Conservation (phyloP, 1,140 invertebrate species). For the Hetaerina americana region DNA sequence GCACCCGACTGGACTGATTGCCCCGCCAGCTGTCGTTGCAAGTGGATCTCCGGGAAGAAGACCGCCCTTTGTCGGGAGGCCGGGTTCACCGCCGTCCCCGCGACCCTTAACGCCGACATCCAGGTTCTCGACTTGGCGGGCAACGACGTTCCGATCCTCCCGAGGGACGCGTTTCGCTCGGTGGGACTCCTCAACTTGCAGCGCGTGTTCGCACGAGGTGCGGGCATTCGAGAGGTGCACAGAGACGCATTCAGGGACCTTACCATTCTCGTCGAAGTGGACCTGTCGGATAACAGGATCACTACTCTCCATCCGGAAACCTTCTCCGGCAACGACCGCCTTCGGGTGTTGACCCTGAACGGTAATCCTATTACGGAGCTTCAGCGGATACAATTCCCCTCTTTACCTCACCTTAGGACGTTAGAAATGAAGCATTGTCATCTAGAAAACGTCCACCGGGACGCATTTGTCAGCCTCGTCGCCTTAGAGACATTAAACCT, state of each 20-base stretch:
- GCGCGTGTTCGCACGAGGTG: constrained; percentile 59
- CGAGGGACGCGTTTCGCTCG: constrained; percentile 65
- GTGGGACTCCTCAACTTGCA: constrained; percentile 72
- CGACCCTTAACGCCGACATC: constrained; percentile 60
- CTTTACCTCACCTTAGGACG: constrained; percentile 50
- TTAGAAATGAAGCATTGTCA: constrained; percentile 65
- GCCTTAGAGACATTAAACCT: constrained; percentile 56
- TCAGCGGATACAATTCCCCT: constrained; percentile 50
- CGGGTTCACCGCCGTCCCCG: constrained; percentile 58
- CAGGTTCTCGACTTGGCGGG: constrained; percentile 73
- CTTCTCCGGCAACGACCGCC: constrained; percentile 57
- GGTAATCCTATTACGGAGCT: constrained; percentile 55
- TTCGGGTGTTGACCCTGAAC: constrained; percentile 51
- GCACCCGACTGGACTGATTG: constrained; percentile 69
- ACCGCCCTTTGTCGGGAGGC: constrained; percentile 67
- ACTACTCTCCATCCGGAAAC: constrained; percentile 50
- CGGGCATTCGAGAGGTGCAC: constrained; percentile 59
- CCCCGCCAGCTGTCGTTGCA: constrained; percentile 66
- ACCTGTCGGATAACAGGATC: constrained; percentile 62
- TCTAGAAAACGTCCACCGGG: constrained; percentile 51
- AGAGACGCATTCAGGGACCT: constrained; percentile 72
- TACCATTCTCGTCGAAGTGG: constrained; percentile 74
- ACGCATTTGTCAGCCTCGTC: constrained; percentile 51
- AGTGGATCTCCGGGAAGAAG: constrained; percentile 80
- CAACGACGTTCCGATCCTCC: constrained; percentile 59